Percentiles rank a stretch among this genome's conserved stretches.
Evolutionary conservation across 2,888 invertebrate genomes (phyloP).

Genomic region (Exephanes ischioxanthus): DNA sequence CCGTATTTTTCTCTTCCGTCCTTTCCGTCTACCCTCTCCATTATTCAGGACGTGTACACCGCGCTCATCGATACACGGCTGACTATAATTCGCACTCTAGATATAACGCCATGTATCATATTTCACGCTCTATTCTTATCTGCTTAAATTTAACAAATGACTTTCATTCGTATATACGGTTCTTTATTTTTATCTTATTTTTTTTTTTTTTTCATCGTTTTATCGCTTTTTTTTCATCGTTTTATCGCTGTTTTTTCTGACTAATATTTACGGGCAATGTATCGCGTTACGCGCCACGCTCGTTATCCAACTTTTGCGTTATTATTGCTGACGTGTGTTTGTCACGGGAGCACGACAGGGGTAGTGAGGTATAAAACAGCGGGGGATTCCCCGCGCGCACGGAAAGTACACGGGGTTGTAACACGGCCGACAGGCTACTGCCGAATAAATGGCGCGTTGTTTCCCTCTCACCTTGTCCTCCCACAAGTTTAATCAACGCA

Average conservation of each 20-base stretch:
- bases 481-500: slow-evolving; percentile 68
- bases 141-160: background rate
- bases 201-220: background rate
- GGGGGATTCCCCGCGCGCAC: background rate
- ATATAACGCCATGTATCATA: slow-evolving; percentile 8
- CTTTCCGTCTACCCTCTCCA: slow-evolving; percentile 29
- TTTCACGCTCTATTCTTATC: slow-evolving; percentile 26
- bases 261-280: slow-evolving; percentile 54
- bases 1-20: background rate
- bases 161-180: background rate
- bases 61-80: slow-evolving; percentile 47
- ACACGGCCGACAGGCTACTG: slow-evolving; percentile 42
- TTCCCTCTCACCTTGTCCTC: slow-evolving; percentile 44
- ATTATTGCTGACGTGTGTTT: slow-evolving; percentile 39
- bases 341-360: slow-evolving; percentile 55
- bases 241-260: background rate
- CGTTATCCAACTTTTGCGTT: slow-evolving; percentile 52
- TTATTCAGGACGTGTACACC: slow-evolving; percentile 48
- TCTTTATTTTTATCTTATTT: background rate
- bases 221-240: background rate
- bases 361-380: slow-evolving; percentile 38
- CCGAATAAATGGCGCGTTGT: slow-evolving; percentile 53
- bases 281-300: slow-evolving; percentile 35
- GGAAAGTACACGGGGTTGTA: slow-evolving; percentile 50
- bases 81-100: slow-evolving; percentile 26